Conservation (phyloP, 2,797 vertebrate species). For the Microchirus variegatus region DNA sequence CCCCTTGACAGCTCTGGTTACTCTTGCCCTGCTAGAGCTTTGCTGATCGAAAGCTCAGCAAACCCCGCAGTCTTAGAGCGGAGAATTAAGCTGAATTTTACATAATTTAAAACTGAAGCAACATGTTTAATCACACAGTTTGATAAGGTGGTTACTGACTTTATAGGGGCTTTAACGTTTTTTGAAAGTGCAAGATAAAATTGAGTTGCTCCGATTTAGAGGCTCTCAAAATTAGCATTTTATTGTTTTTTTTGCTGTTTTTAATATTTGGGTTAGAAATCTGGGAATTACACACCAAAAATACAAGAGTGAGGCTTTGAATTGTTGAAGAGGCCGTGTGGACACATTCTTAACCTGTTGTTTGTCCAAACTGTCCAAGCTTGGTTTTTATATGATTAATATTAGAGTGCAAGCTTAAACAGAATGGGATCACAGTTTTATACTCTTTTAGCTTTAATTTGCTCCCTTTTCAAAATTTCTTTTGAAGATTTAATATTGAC, state of each 20-base stretch:
- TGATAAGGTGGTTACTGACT: no score
- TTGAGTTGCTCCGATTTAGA: no score
- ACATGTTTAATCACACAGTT: no score
- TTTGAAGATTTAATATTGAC: neutral
- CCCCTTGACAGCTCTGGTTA: no score
- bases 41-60: no score
- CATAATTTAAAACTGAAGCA: no score
- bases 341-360: conserved; percentile 17
- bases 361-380: conserved; percentile 3
- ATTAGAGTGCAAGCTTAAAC: neutral
- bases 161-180: neutral
- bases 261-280: conserved; percentile 18
- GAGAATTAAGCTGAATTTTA: no score
- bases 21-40: no score
- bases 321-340: conserved; percentile 28
- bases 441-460: neutral
- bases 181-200: neutral
- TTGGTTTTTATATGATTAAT: neutral
- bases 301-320: neutral
- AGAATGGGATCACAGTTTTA: neutral
- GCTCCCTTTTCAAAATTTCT: neutral
- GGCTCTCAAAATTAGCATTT: conserved; percentile 5
- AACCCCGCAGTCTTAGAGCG: no score
- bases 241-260: neutral
- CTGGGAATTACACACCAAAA: conserved; percentile 5